A percentile compares a stretch with the other conserved stretches of the same genome.
phyloP scores from a whole-genome alignment of 2,113 vertebrate species.

The Ancistrus triradiatus region DNA sequence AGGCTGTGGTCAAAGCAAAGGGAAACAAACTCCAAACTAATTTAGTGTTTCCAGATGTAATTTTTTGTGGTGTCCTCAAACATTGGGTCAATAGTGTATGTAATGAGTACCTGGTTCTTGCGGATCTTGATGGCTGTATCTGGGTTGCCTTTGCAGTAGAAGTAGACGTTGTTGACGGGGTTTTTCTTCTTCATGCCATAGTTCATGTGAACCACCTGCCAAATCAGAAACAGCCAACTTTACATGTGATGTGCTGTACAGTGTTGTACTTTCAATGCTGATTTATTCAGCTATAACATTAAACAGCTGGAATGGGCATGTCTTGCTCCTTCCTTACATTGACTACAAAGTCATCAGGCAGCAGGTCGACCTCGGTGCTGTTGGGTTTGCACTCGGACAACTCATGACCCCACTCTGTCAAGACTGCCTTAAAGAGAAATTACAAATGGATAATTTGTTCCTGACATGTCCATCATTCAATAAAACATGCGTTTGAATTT shows the following conservation, averaged over 20 bases:
- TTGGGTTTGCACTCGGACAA: slow-evolving; percentile 66
- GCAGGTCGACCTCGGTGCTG: slow-evolving; percentile 52
- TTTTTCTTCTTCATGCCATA: slow-evolving; percentile 94
- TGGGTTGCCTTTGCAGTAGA: slow-evolving; percentile 84
- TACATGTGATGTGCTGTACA: too few species aligned
- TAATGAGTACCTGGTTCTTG: slow-evolving; percentile 78
- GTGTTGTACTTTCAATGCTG: too few species aligned
- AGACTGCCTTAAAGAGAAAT: slow-evolving; percentile 55
- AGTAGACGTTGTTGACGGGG: slow-evolving; percentile 83
- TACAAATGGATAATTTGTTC: too few species aligned
- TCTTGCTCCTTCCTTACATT: slow-evolving; percentile 73
- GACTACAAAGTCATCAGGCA: slow-evolving; percentile 81
- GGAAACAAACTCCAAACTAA: too few species aligned
- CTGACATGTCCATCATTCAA: too few species aligned
- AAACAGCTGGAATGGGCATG: too few species aligned
- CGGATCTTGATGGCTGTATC: slow-evolving; percentile 73
- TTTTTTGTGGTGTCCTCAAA: too few species aligned
- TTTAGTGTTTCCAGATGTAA: too few species aligned
- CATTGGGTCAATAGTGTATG: too few species aligned
- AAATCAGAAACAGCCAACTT: too few species aligned
- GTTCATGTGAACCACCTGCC: slow-evolving; percentile 82
- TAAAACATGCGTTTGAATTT: too few species aligned
- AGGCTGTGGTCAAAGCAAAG: too few species aligned
- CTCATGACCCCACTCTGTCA: slow-evolving; percentile 54
- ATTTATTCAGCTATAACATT: not conserved